A percentile compares a stretch with the other conserved stretches of the same genome.
Conservation (phyloP, 2,888 invertebrate species). For the Diplolepis rosae region DNA sequence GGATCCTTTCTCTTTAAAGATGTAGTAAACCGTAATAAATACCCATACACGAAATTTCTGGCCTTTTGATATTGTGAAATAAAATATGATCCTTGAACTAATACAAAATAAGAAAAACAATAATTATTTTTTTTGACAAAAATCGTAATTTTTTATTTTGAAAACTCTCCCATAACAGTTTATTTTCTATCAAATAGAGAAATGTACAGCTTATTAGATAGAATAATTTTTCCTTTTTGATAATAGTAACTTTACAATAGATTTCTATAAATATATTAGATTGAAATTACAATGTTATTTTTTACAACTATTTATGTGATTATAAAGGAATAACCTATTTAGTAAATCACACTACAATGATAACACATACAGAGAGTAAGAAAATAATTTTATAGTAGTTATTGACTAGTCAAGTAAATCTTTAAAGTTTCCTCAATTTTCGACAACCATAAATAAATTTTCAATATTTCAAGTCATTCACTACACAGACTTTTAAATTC, state of each 20-base stretch:
- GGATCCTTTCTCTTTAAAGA: neutral
- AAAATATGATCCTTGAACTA: too few relatives aligned
- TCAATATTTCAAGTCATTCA: neutral
- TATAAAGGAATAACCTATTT: neutral
- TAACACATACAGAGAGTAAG: neutral
- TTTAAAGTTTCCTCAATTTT: neutral
- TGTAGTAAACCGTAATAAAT: constrained; percentile 20
- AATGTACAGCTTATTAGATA: neutral
- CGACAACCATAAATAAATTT: neutral
- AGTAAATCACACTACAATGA: neutral
- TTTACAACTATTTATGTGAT: neutral
- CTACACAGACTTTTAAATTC: neutral
- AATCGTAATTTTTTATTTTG: too few relatives aligned
- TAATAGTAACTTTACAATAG: neutral
- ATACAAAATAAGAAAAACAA: too few relatives aligned
- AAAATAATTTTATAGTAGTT: constrained; percentile 18
- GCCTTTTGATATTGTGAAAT: neutral
- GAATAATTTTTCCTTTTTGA: neutral
- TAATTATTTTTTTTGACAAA: too few relatives aligned
- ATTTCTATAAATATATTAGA: neutral
- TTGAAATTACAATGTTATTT: neutral
- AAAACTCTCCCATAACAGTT: neutral
- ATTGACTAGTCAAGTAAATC: constrained; percentile 17
- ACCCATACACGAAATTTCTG: neutral
- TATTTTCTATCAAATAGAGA: neutral